Evolutionary conservation across 2,797 vertebrate species (phyloP).

Genomic region (Melanotaenia parkinsoni): DNA sequence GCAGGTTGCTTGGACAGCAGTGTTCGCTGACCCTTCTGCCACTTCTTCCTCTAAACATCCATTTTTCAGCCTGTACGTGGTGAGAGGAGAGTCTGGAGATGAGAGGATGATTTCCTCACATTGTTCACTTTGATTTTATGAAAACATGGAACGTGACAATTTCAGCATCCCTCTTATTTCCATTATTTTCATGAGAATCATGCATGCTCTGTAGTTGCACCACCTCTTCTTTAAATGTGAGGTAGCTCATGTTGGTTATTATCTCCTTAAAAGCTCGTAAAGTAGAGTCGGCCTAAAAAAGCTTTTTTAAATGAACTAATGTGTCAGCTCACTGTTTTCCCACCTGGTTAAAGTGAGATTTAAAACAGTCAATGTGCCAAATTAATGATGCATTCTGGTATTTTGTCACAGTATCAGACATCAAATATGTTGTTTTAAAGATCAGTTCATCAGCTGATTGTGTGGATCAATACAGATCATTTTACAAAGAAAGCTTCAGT

Average conservation of each 20-base stretch:
- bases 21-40: constrained; percentile 47
- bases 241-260: constrained; percentile 11
- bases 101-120: constrained; percentile 62
- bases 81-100: constrained; percentile 19
- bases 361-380: constrained; percentile 15
- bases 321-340: not conserved
- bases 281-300: constrained; percentile 2
- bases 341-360: constrained; percentile 28
- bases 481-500: not conserved
- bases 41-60: constrained; percentile 30
- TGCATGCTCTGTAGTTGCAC: not conserved
- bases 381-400: constrained; percentile 10
- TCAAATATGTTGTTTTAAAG: not conserved
- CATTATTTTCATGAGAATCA: constrained; percentile 3
- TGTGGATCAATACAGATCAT: no score
- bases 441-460: not conserved
- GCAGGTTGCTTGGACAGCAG: constrained; percentile 33
- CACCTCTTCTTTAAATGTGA: constrained; percentile 3
- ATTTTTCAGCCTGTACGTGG: constrained; percentile 39
- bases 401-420: not conserved
- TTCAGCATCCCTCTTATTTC: constrained; percentile 17
- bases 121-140: constrained; percentile 60
- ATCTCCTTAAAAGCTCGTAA: constrained; percentile 11
- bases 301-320: constrained; percentile 13
- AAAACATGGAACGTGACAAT: constrained; percentile 36